phyloP scores from a whole-genome alignment of 37 sponge, comb jelly and placozoan species.

The Eunapius fragilis region DNA sequence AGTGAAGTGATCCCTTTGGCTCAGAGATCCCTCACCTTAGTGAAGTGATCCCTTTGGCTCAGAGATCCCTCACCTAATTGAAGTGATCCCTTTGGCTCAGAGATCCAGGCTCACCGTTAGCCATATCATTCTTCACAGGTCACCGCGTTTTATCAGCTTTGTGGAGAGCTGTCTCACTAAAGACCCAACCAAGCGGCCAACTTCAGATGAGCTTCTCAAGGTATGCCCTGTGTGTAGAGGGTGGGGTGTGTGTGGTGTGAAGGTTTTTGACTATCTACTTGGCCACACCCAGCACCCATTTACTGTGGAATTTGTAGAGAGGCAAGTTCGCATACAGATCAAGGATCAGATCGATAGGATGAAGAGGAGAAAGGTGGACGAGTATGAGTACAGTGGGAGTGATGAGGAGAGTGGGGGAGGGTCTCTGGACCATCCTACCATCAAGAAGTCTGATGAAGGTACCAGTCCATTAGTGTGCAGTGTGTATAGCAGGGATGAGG shows the following conservation, averaged over 20 bases:
- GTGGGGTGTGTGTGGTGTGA: background rate
- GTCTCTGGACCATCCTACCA: constrained; percentile 62
- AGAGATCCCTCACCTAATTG: no score
- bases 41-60: no score
- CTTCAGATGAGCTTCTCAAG: constrained; percentile 87
- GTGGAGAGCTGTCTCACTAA: constrained; percentile 87
- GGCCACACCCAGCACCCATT: constrained; percentile 44
- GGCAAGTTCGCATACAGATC: constrained; percentile 70
- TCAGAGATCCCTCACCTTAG: no score
- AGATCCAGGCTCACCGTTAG: no score
- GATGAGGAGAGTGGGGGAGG: constrained; percentile 70
- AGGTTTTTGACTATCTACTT: background rate
- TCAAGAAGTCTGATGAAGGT: constrained; percentile 57
- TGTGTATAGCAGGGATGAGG: background rate
- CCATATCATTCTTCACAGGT: constrained; percentile 15
- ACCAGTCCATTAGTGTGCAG: background rate
- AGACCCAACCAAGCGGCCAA: constrained; percentile 80
- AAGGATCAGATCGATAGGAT: constrained; percentile 86
- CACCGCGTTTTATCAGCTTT: constrained; percentile 74
- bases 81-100: no score
- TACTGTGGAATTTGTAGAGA: constrained; percentile 66
- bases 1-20: no score
- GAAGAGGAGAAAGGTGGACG: constrained; percentile 68
- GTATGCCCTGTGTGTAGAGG: constrained; percentile 40
- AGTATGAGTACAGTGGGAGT: constrained; percentile 51